Conservation (phyloP, 2,888 invertebrate genomes). For the Drosophila melanosoma region DNA sequence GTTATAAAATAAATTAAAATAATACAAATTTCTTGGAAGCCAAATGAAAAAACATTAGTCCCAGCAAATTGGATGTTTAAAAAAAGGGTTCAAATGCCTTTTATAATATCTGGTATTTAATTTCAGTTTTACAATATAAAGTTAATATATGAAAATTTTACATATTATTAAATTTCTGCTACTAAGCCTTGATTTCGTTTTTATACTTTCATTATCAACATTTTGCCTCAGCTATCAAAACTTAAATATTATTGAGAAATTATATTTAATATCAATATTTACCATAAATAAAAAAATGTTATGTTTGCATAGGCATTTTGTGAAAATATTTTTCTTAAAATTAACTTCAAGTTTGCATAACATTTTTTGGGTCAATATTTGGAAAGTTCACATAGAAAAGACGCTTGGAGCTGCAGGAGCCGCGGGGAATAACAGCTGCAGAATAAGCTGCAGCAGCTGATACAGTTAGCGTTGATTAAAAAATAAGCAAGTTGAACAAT, state of each 20-base stretch:
- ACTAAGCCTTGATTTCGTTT: too few relatives aligned
- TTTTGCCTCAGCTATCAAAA: neutral
- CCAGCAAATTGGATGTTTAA: neutral
- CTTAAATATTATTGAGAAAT: neutral
- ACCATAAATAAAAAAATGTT: neutral
- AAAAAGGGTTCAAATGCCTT: neutral
- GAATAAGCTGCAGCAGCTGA: neutral
- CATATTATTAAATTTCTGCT: too few relatives aligned
- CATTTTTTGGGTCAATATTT: constrained; percentile 10
- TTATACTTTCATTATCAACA: too few relatives aligned
- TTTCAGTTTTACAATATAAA: too few relatives aligned
- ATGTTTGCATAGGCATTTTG: neutral
- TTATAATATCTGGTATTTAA: neutral
- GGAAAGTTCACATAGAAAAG: constrained; percentile 1
- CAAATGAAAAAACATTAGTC: neutral
- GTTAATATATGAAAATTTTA: too few relatives aligned
- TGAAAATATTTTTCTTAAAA: neutral
- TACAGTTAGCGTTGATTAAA: constrained; percentile 12
- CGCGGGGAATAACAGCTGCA: constrained; percentile 1
- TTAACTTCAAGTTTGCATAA: neutral
- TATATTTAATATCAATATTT: neutral
- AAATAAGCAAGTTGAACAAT: constrained; percentile 28
- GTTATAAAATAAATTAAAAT: constrained; percentile 7
- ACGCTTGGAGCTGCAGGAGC: neutral
- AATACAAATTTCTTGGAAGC: neutral